phyloP scores from a whole-genome alignment of 2,113 vertebrate species.

The Muntiacus muntjak region DNA sequence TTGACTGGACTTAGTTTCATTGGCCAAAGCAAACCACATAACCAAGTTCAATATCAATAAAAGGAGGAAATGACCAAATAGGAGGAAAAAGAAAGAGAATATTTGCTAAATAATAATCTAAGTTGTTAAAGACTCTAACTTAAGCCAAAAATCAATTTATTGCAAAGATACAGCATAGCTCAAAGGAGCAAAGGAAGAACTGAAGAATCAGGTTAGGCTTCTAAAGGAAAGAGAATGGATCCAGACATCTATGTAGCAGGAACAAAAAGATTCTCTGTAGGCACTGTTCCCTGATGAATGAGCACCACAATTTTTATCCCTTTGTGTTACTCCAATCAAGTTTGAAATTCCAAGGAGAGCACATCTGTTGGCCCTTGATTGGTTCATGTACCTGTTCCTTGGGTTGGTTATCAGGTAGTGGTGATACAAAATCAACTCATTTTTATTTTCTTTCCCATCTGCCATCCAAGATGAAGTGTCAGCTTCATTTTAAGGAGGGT shows the following conservation, averaged over 20 bases:
- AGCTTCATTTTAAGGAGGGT: neutral
- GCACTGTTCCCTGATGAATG: neutral
- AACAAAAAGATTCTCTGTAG: neutral
- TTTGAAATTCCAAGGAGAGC: neutral
- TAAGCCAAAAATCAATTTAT: neutral
- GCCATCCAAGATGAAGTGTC: neutral
- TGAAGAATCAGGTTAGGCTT: neutral
- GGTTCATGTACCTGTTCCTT: neutral
- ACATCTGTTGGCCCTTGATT: neutral
- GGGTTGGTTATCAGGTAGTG: neutral
- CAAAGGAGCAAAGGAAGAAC: neutral
- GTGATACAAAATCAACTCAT: neutral
- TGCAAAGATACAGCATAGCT: neutral
- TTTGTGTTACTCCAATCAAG: neutral
- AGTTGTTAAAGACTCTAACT: neutral
- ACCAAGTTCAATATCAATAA: neutral
- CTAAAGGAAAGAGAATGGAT: neutral
- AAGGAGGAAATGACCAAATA: neutral
- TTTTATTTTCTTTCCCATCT: constrained; percentile 18
- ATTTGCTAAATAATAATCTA: neutral
- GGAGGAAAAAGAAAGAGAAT: neutral
- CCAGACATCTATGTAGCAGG: neutral
- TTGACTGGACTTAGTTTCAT: neutral
- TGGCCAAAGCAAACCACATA: neutral
- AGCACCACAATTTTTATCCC: neutral